Base-by-base conservation (phyloP, 2,797 vertebrate species). In the Anniella stebbinsi region DNA sequence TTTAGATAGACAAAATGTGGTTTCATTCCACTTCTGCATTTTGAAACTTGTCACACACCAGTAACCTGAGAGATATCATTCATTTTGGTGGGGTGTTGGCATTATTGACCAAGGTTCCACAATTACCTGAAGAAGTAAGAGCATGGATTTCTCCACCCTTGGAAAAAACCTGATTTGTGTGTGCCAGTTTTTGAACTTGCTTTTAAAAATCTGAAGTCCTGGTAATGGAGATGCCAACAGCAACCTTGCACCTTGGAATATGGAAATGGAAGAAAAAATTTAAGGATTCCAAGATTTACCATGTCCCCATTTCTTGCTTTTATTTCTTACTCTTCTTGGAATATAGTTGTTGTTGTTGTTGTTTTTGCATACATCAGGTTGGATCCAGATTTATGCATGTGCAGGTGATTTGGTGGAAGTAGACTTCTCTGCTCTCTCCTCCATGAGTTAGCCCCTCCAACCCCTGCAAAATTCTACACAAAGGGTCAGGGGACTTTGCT, bases 1-100 rank as follows among this genome's bases (percentile, higher is more conserved):
- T 87, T 81, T 25, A 72, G 41, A 30, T 21, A 63, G 36, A 48
- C 21, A 89, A 94, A 23, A 81, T n/a, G 36, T 41, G 54, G 51
- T 21, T 66, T 78, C 70, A 0, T 36, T 60, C 57, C n/a, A 10
- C 48, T 85, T 17, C 48, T 28, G n/a, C 1, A 67, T n/a, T 0
- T 1, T 4, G 48, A 82, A 57, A 57, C 21, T 81, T 7, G 67
- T 83, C 88, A 77, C 3, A 86, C 66, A 11, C 18, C 33, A 83
- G 23, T 0, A 80, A 18, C 38, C 9, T 60, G 70, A 72, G 41
- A 83, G 7, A 77, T 86, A 12, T 1, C 2, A 41, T 38, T 88
- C 6, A 0, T 60, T 51, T 67, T 21, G 38, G 54, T 0, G 0
- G 28, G 54, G 54, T 80, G 73, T 48, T 78, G 73, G 30, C 38